Evolutionary conservation across 2,113 vertebrate genomes (phyloP).

Genomic region (Ailurus styani): DNA sequence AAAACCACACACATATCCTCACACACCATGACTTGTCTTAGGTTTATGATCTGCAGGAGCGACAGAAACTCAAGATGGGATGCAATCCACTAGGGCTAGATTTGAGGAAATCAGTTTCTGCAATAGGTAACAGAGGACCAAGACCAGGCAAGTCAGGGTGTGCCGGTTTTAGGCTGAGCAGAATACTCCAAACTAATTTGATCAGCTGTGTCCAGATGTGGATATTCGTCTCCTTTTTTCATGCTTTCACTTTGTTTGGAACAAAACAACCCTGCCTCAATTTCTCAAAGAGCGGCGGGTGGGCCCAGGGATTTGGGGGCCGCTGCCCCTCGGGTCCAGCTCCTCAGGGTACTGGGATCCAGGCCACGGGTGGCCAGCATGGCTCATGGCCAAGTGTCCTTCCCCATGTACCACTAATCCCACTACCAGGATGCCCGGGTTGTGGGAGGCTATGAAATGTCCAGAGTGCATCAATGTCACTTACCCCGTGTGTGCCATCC

Average conservation of each 20-base stretch:
- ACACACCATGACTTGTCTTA: background rate
- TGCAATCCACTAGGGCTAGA: rapidly evolving
- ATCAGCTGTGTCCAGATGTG: background rate
- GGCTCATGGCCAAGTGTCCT: background rate
- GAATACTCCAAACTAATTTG: too few relatives aligned
- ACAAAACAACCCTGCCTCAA: background rate
- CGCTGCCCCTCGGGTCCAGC: background rate
- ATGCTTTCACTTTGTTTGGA: background rate
- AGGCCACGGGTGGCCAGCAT: rapidly evolving
- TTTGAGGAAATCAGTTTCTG: background rate
- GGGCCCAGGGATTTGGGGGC: rapidly evolving
- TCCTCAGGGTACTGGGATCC: background rate
- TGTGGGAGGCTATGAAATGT: background rate
- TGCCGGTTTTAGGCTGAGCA: background rate
- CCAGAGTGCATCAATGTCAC: background rate
- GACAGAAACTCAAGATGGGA: background rate
- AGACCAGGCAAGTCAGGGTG: too few relatives aligned
- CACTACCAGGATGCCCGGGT: too few relatives aligned
- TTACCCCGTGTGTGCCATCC: background rate
- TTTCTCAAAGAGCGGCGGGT: background rate
- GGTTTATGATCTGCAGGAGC: background rate
- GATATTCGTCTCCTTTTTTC: background rate
- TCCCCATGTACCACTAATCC: background rate
- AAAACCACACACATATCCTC: background rate
- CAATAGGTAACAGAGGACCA: rapidly evolving